Percentiles rank a stretch among this genome's conserved stretches.
Conservation (phyloP, 1,140 invertebrate species). For the Andricus grossulariae region DNA sequence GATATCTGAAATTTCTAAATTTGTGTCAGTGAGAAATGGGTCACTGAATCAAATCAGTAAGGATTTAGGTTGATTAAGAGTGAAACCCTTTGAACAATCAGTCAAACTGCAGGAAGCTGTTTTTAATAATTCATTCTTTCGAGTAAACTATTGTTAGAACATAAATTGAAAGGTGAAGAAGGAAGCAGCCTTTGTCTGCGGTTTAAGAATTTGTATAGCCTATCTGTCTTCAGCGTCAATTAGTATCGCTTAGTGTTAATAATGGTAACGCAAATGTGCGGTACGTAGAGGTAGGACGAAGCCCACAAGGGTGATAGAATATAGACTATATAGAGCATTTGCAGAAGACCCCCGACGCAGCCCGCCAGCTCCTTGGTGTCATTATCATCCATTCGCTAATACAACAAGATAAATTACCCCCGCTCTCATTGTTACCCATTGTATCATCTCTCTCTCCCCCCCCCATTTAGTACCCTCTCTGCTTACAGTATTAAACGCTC, state of each 20-base stretch:
- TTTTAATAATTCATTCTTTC: too few relatives aligned
- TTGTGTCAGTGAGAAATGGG: too few relatives aligned
- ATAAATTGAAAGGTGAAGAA: too few relatives aligned
- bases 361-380: slow-evolving; percentile 33
- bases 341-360: slow-evolving; percentile 28
- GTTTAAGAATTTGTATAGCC: too few relatives aligned
- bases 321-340: slow-evolving; percentile 17
- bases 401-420: slow-evolving; percentile 61
- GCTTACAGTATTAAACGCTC: slow-evolving; percentile 22
- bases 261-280: slow-evolving; percentile 13
- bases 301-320: neutral
- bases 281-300: neutral
- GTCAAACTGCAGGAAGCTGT: neutral
- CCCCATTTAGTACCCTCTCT: neutral
- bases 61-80: too few relatives aligned
- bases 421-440: slow-evolving; percentile 41
- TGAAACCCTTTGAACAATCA: too few relatives aligned
- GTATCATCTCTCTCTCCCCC: neutral
- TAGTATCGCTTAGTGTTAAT: slow-evolving; percentile 47
- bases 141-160: too few relatives aligned
- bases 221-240: slow-evolving; percentile 45
- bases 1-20: too few relatives aligned
- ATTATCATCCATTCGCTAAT: slow-evolving; percentile 64
- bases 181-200: too few relatives aligned
- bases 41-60: too few relatives aligned